Percentiles rank a stretch among this genome's conserved stretches.
Conservation (phyloP, 2,797 vertebrate genomes). For the Hydrocynus forskahlii region DNA sequence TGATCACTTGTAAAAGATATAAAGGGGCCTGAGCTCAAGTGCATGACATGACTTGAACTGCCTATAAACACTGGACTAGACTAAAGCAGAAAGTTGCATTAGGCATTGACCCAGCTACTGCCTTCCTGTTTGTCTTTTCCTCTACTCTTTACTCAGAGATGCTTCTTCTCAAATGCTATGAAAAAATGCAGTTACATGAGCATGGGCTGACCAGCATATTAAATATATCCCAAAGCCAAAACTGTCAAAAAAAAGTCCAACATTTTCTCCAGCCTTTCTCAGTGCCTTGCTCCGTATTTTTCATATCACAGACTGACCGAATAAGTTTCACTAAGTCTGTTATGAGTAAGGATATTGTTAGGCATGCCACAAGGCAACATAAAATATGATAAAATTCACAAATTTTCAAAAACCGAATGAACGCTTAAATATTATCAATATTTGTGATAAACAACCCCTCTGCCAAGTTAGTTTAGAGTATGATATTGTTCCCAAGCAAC, state of each 20-base stretch:
- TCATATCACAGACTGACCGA: neutral
- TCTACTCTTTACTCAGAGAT: neutral
- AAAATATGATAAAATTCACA: too few relatives aligned
- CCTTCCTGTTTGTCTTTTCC: neutral
- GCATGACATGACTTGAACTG: neutral
- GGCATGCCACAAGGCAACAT: too few relatives aligned
- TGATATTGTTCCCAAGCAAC: too few relatives aligned
- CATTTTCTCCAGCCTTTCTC: neutral
- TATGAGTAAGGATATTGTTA: too few relatives aligned
- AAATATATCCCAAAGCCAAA: neutral
- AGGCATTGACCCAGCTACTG: neutral
- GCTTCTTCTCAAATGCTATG: neutral
- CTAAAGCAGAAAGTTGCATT: neutral
- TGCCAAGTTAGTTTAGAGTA: too few relatives aligned
- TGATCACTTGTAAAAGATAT: conserved; percentile 13
- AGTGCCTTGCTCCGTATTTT: neutral
- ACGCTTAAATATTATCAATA: too few relatives aligned
- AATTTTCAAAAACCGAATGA: too few relatives aligned
- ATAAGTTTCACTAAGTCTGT: too few relatives aligned
- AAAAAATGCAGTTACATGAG: neutral
- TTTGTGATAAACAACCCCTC: too few relatives aligned
- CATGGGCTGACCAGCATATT: neutral
- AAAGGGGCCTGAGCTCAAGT: conserved; percentile 6
- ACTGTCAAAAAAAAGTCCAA: neutral
- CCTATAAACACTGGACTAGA: conserved; percentile 1